Evolutionary conservation across 2,888 invertebrate genomes (phyloP).

Genomic region (Leptogaster cylindrica): DNA sequence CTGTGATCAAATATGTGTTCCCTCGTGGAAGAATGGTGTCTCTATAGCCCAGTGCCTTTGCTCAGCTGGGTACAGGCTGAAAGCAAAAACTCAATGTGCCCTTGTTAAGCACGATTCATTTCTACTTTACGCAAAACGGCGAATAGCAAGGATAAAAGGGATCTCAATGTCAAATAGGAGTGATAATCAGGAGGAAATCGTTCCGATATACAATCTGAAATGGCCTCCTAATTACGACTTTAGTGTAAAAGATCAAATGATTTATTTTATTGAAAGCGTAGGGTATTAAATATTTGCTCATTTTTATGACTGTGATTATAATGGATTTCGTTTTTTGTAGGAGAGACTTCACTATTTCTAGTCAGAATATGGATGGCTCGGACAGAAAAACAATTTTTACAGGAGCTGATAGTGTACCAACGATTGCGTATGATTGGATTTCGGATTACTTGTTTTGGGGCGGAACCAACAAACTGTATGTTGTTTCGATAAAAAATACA

Average conservation of each 20-base stretch:
- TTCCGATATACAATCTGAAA: conserved; percentile 72
- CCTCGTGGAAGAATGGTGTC: conserved; percentile 66
- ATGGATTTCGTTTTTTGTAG: background rate
- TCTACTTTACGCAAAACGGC: conserved; percentile 70
- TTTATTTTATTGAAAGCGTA: conserved; percentile 71
- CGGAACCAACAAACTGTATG: conserved; percentile 71
- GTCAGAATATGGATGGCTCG: conserved; percentile 70
- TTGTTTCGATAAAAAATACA: conserved; percentile 69
- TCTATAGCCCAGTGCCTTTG: conserved; percentile 74
- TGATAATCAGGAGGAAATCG: conserved; percentile 65
- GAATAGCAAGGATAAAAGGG: conserved; percentile 75
- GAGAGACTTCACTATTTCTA: conserved; percentile 66
- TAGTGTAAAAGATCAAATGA: conserved; percentile 66
- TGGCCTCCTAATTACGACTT: conserved; percentile 74
- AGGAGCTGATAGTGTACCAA: conserved; percentile 68
- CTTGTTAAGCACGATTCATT: conserved; percentile 68
- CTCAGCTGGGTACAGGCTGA: conserved; percentile 72
- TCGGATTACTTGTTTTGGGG: conserved; percentile 85
- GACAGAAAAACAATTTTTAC: conserved; percentile 67
- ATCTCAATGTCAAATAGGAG: conserved; percentile 59
- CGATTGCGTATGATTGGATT: conserved; percentile 85
- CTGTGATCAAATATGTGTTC: conserved; percentile 80
- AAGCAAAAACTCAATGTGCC: conserved; percentile 68
- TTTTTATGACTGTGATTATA: background rate
- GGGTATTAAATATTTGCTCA: conserved; percentile 51